Percentiles rank a stretch among this genome's conserved stretches.
phyloP scores from a whole-genome alignment of 1,140 invertebrate species.

The Heterodera schachtii region DNA sequence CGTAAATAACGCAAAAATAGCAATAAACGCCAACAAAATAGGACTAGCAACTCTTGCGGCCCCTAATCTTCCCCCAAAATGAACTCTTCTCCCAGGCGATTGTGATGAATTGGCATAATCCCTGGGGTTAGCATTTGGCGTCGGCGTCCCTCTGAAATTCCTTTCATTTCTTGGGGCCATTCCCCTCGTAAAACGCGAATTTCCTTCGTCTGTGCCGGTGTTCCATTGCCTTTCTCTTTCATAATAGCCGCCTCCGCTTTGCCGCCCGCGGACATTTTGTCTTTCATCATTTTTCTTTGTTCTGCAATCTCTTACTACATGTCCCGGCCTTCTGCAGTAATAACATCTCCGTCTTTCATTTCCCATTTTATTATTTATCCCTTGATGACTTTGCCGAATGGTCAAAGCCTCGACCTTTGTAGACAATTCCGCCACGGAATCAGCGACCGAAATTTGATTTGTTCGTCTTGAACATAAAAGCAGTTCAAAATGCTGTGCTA shows the following conservation, averaged over 20 bases:
- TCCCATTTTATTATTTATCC: neutral
- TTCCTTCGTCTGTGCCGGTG: neutral
- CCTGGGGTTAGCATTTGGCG: neutral
- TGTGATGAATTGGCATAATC: too few relatives aligned
- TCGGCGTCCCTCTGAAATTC: neutral
- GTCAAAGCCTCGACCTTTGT: neutral
- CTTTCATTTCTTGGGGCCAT: neutral
- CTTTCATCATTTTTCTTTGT: neutral
- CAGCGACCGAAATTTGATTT: conserved; percentile 2
- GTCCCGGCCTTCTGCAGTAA: neutral
- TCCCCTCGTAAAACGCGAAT: neutral
- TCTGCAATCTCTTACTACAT: neutral
- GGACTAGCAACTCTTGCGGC: neutral
- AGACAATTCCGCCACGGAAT: neutral
- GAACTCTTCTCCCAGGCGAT: neutral
- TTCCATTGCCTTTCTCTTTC: neutral
- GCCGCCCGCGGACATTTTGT: neutral
- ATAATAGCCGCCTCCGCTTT: neutral
- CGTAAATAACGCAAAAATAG: neutral
- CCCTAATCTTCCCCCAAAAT: neutral
- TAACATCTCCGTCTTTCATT: neutral
- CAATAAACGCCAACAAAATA: conserved; percentile 1
- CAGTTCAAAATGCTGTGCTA: conserved; percentile 6
- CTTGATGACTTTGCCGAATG: neutral
- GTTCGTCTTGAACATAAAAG: neutral